phyloP scores from a whole-genome alignment of 2,888 invertebrate species.

The Sarcophaga rosellei region DNA sequence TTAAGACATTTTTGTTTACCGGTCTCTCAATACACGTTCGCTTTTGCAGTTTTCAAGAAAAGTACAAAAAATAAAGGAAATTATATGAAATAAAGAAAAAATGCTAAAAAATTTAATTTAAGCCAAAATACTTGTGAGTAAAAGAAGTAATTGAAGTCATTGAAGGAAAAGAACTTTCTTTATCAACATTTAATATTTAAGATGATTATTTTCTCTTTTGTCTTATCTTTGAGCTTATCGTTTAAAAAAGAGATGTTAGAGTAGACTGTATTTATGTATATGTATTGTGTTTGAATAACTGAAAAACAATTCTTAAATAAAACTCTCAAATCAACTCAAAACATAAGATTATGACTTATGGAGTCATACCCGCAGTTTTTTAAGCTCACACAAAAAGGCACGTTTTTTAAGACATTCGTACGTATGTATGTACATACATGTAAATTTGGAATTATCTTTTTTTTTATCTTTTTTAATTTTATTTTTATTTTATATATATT shows the following conservation, averaged over 20 bases:
- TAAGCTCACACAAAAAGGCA: not conserved
- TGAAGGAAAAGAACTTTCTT: slow-evolving; percentile 26
- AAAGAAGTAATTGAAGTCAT: slow-evolving; percentile 22
- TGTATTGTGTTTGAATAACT: not conserved
- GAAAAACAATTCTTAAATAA: slow-evolving; percentile 2
- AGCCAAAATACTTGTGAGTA: not conserved
- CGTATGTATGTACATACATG: not conserved
- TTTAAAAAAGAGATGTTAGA: not conserved
- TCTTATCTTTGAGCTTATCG: slow-evolving; percentile 20
- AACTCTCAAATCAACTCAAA: too few species aligned
- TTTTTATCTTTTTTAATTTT: not conserved
- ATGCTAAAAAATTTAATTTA: not conserved
- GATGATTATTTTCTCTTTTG: slow-evolving; percentile 8
- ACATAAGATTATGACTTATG: not conserved
- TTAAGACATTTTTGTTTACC: slow-evolving; percentile 20
- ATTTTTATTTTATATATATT: not conserved
- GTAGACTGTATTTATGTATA: not conserved
- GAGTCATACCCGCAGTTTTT: slow-evolving; percentile 35
- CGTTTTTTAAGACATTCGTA: not conserved
- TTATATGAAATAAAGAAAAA: not conserved
- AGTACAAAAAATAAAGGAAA: not conserved
- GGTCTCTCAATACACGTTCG: slow-evolving; percentile 22
- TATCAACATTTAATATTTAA: slow-evolving; percentile 32
- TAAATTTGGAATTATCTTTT: not conserved
- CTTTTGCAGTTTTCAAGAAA: slow-evolving; percentile 20